Percentiles rank a stretch among this genome's conserved stretches.
Conservation (phyloP, 2,113 vertebrate species). For the Phasianus colchicus region DNA sequence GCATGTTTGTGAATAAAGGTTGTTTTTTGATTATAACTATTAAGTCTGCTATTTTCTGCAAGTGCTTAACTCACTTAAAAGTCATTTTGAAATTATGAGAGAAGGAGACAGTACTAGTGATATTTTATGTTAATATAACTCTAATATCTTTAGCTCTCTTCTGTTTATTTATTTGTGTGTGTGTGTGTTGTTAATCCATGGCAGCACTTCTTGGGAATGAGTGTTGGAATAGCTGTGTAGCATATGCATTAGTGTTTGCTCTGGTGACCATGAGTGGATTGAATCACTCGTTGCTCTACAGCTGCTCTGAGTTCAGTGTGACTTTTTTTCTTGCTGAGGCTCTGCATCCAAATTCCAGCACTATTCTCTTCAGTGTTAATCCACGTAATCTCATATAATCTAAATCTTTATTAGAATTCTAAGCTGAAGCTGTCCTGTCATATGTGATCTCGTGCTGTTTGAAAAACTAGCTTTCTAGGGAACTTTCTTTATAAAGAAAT, state of each 20-base stretch:
- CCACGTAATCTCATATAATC: neutral
- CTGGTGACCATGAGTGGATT: neutral
- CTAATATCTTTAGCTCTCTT: neutral
- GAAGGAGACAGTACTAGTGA: neutral
- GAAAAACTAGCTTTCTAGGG: neutral
- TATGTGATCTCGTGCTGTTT: neutral
- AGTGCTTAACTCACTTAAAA: neutral
- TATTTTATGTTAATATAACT: neutral
- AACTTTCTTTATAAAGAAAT: neutral
- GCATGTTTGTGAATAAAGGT: neutral
- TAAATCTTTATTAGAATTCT: neutral
- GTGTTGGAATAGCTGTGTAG: neutral
- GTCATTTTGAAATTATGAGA: neutral
- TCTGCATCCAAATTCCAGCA: neutral
- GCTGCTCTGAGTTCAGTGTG: neutral
- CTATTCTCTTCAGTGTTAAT: neutral
- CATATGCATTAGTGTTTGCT: neutral
- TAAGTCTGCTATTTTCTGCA: neutral
- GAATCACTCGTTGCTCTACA: neutral
- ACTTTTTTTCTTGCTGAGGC: neutral
- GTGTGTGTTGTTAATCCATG: neutral
- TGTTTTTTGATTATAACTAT: neutral
- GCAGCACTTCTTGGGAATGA: neutral
- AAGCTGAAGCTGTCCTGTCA: neutral
- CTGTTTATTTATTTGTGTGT: neutral